Percentiles rank a stretch among this genome's conserved stretches.
Evolutionary conservation across 2,797 vertebrate genomes (phyloP).

Genomic region (Pseudomugil gertrudae): DNA sequence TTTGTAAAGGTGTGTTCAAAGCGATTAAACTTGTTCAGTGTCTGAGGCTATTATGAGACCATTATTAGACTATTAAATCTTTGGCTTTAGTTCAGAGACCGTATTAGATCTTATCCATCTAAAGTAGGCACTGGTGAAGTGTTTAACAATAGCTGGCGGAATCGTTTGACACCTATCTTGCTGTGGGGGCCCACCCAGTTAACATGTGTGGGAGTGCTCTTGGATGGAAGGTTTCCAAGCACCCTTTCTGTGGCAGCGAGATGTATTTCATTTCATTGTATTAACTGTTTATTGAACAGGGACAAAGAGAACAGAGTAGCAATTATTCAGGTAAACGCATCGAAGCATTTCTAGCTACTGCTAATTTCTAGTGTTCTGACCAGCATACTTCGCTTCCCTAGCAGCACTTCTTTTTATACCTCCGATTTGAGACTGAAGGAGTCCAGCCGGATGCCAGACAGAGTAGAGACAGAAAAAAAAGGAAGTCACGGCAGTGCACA

Average conservation of each 20-base stretch:
- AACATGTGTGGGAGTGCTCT: not conserved
- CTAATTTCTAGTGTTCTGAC: conserved; percentile 27
- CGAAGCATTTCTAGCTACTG: not conserved
- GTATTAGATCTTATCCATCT: not conserved
- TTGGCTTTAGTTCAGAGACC: not conserved
- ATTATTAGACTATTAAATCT: not conserved
- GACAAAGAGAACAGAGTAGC: not conserved
- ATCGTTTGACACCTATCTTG: not conserved
- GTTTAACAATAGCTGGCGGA: not conserved
- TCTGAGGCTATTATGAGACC: not conserved
- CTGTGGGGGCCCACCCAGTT: not conserved
- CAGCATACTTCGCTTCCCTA: conserved; percentile 24
- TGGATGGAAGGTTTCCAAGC: not conserved
- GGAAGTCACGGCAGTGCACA: conserved; percentile 79
- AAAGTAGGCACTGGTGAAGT: not conserved
- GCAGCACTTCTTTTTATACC: not conserved
- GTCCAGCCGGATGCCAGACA: conserved; percentile 33
- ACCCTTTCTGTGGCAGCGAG: not conserved
- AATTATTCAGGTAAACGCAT: not conserved
- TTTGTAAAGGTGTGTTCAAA: not conserved
- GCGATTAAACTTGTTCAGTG: not conserved
- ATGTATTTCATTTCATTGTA: not conserved
- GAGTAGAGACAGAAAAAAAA: conserved; percentile 45
- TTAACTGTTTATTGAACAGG: not conserved
- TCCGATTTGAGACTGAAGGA: conserved; percentile 30